phyloP scores from a whole-genome alignment of 2,797 vertebrate genomes.

The Protonibea diacanthus region DNA sequence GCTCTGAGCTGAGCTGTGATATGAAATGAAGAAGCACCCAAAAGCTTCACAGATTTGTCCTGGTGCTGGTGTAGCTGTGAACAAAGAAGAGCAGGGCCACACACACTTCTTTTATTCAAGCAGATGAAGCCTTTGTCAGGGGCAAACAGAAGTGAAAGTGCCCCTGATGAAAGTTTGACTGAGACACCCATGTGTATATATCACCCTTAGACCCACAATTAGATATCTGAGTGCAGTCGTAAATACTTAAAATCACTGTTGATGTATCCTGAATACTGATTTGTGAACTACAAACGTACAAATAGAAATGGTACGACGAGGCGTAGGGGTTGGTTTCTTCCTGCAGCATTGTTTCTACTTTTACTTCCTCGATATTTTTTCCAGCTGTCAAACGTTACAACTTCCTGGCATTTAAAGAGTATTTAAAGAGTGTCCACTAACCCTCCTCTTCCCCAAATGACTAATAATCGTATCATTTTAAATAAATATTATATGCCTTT shows the following conservation, averaged over 20 bases:
- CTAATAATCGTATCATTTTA: neutral
- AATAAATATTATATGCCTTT: neutral
- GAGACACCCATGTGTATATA: neutral
- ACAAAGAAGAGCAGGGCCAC: constrained; percentile 63
- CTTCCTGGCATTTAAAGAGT: constrained; percentile 51
- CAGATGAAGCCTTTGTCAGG: constrained; percentile 1
- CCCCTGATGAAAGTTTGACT: constrained; percentile 13
- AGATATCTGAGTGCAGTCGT: neutral
- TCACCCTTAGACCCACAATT: too few species aligned
- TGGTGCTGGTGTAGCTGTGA: constrained; percentile 33
- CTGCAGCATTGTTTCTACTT: constrained; percentile 59
- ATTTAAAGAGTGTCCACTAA: neutral
- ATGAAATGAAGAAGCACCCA: constrained; percentile 5
- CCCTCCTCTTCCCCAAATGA: constrained; percentile 14
- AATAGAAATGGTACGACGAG: constrained; percentile 30
- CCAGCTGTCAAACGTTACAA: constrained; percentile 43
- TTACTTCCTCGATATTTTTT: constrained; percentile 63
- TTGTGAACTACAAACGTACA: constrained; percentile 6
- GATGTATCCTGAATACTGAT: neutral
- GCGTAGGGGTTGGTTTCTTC: constrained; percentile 48
- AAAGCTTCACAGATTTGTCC: constrained; percentile 3
- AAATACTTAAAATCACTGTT: neutral
- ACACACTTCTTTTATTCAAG: constrained; percentile 39
- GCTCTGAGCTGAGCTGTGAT: neutral
- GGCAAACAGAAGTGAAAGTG: constrained; percentile 24